phyloP scores from a whole-genome alignment of 2,888 invertebrate genomes.

The Sarcophaga caerulescens region DNA sequence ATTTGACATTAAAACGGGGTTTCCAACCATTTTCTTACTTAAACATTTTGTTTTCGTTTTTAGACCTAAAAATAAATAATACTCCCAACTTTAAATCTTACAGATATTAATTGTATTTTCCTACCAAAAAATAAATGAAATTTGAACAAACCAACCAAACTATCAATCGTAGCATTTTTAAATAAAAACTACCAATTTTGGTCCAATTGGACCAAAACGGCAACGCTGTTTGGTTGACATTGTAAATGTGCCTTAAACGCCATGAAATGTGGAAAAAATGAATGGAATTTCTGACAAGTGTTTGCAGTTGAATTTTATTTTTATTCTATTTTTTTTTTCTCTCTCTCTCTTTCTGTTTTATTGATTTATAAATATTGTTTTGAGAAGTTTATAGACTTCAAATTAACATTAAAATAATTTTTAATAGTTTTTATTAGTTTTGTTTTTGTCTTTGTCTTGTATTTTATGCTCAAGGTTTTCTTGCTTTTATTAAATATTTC shows the following conservation, averaged over 20 bases:
- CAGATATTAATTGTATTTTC: too few relatives aligned
- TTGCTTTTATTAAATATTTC: not conserved
- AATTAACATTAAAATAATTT: not conserved
- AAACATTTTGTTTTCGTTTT: too few relatives aligned
- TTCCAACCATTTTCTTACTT: too few relatives aligned
- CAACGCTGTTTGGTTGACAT: constrained; percentile 29
- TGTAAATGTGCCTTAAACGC: not conserved
- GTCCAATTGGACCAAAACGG: too few relatives aligned
- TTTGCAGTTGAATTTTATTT: not conserved
- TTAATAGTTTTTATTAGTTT: not conserved
- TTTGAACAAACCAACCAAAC: too few relatives aligned
- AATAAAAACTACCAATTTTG: too few relatives aligned
- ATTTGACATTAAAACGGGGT: too few relatives aligned
- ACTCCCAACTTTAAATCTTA: too few relatives aligned
- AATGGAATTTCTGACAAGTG: not conserved
- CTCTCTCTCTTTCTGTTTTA: not conserved
- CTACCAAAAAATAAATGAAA: too few relatives aligned
- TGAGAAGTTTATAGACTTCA: constrained; percentile 6
- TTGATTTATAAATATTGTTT: not conserved
- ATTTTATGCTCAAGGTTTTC: constrained; percentile 41
- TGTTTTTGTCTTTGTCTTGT: not conserved
- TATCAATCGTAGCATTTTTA: too few relatives aligned
- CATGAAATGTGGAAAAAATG: not conserved
- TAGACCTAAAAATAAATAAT: too few relatives aligned
- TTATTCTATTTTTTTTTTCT: too few relatives aligned